Conservation (phyloP, 2,113 vertebrate genomes). For the Actinemys pallida region DNA sequence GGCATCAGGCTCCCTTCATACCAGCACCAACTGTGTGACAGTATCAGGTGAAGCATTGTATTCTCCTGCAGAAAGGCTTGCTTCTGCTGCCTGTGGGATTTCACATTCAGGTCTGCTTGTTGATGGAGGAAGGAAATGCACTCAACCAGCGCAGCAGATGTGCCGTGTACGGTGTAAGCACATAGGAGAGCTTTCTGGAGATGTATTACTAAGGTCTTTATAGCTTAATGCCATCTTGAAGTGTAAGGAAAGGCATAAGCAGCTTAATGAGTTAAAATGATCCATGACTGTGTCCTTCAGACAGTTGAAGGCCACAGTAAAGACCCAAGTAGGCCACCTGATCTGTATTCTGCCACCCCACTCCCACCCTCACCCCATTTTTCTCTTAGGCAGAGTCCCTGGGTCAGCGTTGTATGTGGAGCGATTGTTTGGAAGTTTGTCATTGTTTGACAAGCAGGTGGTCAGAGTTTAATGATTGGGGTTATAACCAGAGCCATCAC, state of each 20-base stretch:
- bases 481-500: slow-evolving; percentile 58
- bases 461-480: slow-evolving; percentile 59
- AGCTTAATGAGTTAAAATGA: slow-evolving; percentile 74
- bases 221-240: slow-evolving; percentile 67
- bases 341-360: slow-evolving; percentile 67
- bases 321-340: slow-evolving; percentile 52
- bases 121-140: background rate
- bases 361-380: slow-evolving; percentile 10
- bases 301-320: slow-evolving; percentile 60
- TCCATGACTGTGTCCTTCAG: slow-evolving; percentile 73
- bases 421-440: slow-evolving; percentile 62
- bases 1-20: background rate
- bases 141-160: background rate
- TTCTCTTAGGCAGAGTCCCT: background rate
- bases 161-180: background rate
- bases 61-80: background rate
- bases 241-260: slow-evolving; percentile 66
- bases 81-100: slow-evolving; percentile 6
- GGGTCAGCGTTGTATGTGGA: slow-evolving; percentile 37
- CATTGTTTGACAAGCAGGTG: slow-evolving; percentile 71
- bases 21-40: background rate
- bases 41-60: background rate
- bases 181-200: slow-evolving; percentile 47
- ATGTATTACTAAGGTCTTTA: slow-evolving; percentile 71
- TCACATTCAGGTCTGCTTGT: background rate